A percentile compares a stretch with the other conserved stretches of the same genome.
These are phyloP conservation scores for Drosophila sp. DNA, from an alignment of 1,140 invertebrate species.

Conservation along the genomic window DNA sequence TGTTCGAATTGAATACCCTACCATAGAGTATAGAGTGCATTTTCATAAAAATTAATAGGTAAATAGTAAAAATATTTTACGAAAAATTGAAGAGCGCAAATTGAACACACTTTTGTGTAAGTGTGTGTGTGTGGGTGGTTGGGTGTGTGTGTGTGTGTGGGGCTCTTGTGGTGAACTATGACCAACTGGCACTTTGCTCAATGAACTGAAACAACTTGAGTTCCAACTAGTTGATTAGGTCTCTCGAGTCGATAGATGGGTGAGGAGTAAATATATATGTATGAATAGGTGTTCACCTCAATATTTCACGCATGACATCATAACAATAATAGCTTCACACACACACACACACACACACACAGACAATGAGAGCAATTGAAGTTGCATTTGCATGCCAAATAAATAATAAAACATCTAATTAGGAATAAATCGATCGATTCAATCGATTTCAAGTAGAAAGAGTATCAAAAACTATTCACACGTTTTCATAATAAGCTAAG, in stretches of 20 bases:
- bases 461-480: too few species aligned
- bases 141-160: conserved; percentile 4
- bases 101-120: background rate
- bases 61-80: background rate
- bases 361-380: background rate
- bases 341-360: conserved; percentile 9
- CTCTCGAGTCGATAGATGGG: conserved; percentile 33
- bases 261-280: background rate
- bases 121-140: background rate
- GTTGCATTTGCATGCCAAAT: conserved; percentile 5
- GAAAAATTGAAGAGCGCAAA: background rate
- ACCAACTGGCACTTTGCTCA: conserved; percentile 57
- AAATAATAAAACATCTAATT: conserved; percentile 28
- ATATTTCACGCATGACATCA: conserved; percentile 68
- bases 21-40: too few species aligned
- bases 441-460: background rate
- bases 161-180: conserved; percentile 17
- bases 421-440: conserved; percentile 9
- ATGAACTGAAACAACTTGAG: conserved; percentile 68
- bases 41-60: too few species aligned
- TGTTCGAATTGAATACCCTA: background rate
- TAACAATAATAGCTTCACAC: conserved; percentile 51
- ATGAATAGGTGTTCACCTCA: conserved; percentile 67
- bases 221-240: conserved; percentile 63
- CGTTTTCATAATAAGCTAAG: too few species aligned